Percentiles rank a stretch among this genome's conserved stretches.
Conservation (phyloP, 2,113 vertebrate species). For the Neotoma lepida region DNA sequence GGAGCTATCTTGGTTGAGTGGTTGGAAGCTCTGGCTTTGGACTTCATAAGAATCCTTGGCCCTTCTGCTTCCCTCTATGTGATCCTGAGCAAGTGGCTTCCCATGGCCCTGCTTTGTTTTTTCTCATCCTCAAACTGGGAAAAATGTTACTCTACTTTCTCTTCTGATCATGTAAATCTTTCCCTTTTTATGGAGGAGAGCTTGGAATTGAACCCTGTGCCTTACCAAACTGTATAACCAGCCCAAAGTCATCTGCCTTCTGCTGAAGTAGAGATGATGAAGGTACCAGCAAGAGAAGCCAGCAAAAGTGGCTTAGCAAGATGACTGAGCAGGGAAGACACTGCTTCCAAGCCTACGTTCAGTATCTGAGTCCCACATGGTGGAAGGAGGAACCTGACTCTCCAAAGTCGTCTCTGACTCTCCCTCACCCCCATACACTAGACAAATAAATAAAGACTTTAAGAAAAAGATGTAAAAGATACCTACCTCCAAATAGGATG, state of each 20-base stretch:
- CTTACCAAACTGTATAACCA: not conserved
- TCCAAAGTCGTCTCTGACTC: not conserved
- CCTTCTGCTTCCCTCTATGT: not conserved
- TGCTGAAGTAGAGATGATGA: not conserved
- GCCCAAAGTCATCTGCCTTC: not conserved
- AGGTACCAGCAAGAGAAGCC: not conserved
- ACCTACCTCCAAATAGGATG: not conserved
- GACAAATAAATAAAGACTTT: not conserved
- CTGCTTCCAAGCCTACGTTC: not conserved
- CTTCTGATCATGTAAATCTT: not conserved
- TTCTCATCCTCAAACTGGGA: not conserved
- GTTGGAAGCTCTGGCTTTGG: not conserved
- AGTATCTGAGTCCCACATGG: not conserved
- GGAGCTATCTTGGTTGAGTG: not conserved
- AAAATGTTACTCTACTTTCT: not conserved
- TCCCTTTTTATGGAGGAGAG: not conserved
- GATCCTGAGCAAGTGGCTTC: not conserved
- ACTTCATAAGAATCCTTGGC: not conserved
- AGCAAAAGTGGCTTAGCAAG: not conserved
- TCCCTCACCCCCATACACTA: not conserved
- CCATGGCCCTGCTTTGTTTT: conserved; percentile 19
- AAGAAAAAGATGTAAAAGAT: not conserved
- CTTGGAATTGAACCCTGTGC: not conserved
- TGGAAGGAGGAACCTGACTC: not conserved
- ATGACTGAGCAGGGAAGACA: not conserved